Conservation (phyloP, 2,113 vertebrate genomes). For the Propithecus coquereli region DNA sequence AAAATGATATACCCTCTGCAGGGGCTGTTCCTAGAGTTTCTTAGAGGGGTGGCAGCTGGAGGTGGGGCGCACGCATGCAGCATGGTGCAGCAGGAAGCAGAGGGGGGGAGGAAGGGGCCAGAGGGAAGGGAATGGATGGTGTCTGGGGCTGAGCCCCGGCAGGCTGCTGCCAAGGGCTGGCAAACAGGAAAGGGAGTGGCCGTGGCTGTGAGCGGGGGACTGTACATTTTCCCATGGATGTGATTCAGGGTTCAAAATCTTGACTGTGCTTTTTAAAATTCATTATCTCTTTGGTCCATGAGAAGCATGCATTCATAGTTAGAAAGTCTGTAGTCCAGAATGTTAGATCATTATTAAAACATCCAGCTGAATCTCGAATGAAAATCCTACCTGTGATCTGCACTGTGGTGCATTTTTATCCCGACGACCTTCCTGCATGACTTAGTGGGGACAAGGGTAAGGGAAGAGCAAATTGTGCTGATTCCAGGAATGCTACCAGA, state of each 20-base stretch:
- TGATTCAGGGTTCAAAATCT: background rate
- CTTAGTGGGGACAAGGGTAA: background rate
- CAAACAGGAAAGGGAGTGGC: background rate
- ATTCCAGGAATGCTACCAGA: background rate
- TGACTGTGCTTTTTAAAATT: background rate
- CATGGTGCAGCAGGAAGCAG: background rate
- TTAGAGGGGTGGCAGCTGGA: background rate
- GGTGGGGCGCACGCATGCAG: fast-evolving
- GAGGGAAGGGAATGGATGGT: no score
- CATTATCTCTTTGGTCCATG: background rate
- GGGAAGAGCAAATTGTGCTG: no score
- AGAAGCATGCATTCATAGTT: background rate
- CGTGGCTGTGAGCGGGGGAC: background rate
- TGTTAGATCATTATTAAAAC: background rate
- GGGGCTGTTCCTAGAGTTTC: background rate
- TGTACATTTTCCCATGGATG: background rate
- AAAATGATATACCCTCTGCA: background rate
- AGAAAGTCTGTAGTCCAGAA: background rate
- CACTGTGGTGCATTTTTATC: background rate
- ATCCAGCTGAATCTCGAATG: background rate
- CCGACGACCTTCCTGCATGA: background rate
- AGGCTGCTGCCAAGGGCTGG: background rate
- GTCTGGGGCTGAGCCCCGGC: background rate
- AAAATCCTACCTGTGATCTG: background rate
- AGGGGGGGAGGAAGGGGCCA: background rate